Conservation (phyloP, 2,797 vertebrate genomes). For the Carcharodon carcharias region DNA sequence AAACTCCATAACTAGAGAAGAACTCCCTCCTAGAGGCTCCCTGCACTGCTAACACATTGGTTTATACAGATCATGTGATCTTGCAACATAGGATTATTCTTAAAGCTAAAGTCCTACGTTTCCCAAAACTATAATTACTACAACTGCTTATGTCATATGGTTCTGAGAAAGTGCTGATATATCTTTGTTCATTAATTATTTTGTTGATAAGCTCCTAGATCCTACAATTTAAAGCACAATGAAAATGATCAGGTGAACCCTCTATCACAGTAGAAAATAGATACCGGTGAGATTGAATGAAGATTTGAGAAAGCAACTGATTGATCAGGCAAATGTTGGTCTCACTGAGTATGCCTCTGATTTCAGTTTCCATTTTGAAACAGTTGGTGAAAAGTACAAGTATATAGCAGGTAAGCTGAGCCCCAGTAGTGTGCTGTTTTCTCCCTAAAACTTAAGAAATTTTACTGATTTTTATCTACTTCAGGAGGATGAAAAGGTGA, state of each 20-base stretch:
- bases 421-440: not conserved
- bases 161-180: not conserved
- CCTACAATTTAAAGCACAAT: not conserved
- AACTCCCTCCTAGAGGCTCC: too few species aligned
- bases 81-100: too few species aligned
- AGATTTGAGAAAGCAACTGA: not conserved
- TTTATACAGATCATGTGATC: too few species aligned
- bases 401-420: not conserved
- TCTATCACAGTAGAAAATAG: not conserved
- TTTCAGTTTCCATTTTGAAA: not conserved
- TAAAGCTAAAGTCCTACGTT: too few species aligned
- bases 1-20: too few species aligned
- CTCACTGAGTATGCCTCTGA: not conserved
- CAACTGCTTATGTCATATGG: not conserved
- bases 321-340: not conserved
- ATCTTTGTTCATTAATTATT: not conserved
- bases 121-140: too few species aligned
- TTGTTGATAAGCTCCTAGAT: not conserved
- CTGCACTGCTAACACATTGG: too few species aligned
- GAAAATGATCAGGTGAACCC: not conserved
- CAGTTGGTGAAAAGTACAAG: not conserved
- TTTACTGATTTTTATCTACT: not conserved
- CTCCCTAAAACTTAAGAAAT: not conserved
- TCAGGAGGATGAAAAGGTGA: not conserved
- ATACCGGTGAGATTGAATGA: not conserved